Base-by-base conservation (phyloP, 2,888 invertebrate genomes). In the Epinotia demarniana region DNA sequence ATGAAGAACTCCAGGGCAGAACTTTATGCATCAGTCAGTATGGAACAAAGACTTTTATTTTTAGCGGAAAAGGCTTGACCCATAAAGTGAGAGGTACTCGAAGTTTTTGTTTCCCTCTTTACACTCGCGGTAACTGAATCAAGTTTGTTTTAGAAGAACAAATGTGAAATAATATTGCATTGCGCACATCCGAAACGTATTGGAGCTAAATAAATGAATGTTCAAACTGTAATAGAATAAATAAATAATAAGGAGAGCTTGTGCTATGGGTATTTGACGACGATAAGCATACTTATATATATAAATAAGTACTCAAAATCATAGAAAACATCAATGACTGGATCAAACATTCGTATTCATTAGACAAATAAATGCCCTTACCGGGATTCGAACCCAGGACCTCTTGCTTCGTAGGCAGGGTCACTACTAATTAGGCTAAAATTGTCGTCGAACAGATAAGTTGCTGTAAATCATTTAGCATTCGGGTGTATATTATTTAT, bases 1-100 rank as follows among this genome's bases (percentile, higher is more conserved):
- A 27, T 3, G 19, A 13, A 9, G 46, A 69, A 60, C 16, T 46
- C 18, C 11, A 43, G n/a, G n/a, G 27, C 46, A 18, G 12, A 57
- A 72, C 27, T 46, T 46, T 57, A 57, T 64, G 46, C 46, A 64
- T 63, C 63, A 64, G 55, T 72, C 63, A 63, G 57, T 57, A 46
- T 63, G 60, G 58, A 57, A 72, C 46, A 72, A 72, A 53, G 53
- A 46, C 46, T 33, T 61, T 62, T 70, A 49, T 70, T 70, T 70
- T 53, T 43, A 72, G 57, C 58, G 27, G 27, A 46, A 61, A 43
- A 57, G 64, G 57, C 63, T 72, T 58, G 72, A 64, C 72, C 64
- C 33, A 55, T 57, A 58, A 68, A 43, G 68, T 19, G 27, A 27
- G 60, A 58, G 43, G 57, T 64, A 23, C 58, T 64, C 16, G 9